phyloP scores from a whole-genome alignment of 2,888 invertebrate species.

The Pheosia gnoma region DNA sequence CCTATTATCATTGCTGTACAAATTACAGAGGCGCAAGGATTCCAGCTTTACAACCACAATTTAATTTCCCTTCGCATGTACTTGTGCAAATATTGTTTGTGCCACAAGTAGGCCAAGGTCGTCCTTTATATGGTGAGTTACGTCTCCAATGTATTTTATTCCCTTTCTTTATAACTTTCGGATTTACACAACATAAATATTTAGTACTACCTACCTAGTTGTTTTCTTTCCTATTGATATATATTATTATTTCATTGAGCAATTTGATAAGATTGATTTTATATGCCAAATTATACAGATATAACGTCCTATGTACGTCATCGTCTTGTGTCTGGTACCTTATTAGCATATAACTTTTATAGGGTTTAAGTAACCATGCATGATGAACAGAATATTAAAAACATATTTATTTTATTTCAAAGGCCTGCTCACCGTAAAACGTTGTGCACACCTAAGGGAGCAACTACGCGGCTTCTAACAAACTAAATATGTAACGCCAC shows the following conservation, averaged over 20 bases:
- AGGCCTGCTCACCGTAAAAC: background rate
- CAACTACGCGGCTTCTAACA: background rate
- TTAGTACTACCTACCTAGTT: conserved; percentile 3
- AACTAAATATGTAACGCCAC: background rate
- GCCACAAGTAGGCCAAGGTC: conserved; percentile 43
- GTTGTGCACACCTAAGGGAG: background rate
- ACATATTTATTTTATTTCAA: too few species aligned
- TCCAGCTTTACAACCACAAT: conserved; percentile 25
- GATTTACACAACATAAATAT: conserved; percentile 30
- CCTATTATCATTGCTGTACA: conserved; percentile 11
- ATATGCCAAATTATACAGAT: too few species aligned
- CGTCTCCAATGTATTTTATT: conserved; percentile 34
- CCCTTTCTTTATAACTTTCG: conserved; percentile 35
- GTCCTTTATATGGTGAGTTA: conserved; percentile 26
- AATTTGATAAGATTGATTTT: too few species aligned
- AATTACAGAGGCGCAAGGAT: conserved; percentile 17
- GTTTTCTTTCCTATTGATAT: background rate
- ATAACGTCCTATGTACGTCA: too few species aligned
- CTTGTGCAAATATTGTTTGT: conserved; percentile 35
- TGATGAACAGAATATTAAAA: too few species aligned
- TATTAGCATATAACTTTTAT: too few species aligned
- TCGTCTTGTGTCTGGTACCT: too few species aligned
- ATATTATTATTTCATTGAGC: too few species aligned
- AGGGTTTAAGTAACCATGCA: too few species aligned
- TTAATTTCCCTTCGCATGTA: conserved; percentile 24